phyloP scores from a whole-genome alignment of 2,797 vertebrate genomes.

The Acanthurus lineatus region DNA sequence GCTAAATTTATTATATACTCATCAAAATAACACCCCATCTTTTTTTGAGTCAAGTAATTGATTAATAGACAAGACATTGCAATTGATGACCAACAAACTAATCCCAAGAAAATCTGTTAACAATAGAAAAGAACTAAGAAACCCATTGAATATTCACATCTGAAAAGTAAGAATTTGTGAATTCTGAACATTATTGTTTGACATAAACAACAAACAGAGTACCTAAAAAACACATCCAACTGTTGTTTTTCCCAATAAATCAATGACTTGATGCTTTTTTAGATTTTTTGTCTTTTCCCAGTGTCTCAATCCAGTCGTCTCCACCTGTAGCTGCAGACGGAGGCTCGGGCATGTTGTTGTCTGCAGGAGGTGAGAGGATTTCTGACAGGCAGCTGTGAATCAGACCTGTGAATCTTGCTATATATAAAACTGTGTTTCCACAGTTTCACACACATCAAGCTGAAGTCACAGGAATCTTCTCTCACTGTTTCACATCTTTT shows the following conservation, averaged over 20 bases:
- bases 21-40: too few relatives aligned
- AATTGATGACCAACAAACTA: too few relatives aligned
- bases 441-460: slow-evolving; percentile 41
- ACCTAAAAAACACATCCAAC: background rate
- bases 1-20: too few relatives aligned
- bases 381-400: slow-evolving; percentile 48
- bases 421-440: slow-evolving; percentile 33
- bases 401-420: slow-evolving; percentile 49
- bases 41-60: too few relatives aligned
- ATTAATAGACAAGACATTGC: too few relatives aligned
- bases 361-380: slow-evolving; percentile 50
- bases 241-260: background rate
- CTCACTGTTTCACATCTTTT: background rate
- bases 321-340: background rate
- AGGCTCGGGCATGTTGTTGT: slow-evolving; percentile 31
- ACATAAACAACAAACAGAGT: background rate
- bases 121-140: background rate
- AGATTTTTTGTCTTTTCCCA: too few relatives aligned
- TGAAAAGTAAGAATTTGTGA: background rate
- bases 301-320: background rate
- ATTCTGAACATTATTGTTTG: background rate
- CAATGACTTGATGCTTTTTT: background rate
- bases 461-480: slow-evolving; percentile 15
- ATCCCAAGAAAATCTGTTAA: too few relatives aligned
- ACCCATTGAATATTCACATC: background rate